Evolutionary conservation across 2,797 vertebrate genomes (phyloP), one percentile per base, ranked within the genome.

Genomic region (Iguana delicatissima): DNA sequence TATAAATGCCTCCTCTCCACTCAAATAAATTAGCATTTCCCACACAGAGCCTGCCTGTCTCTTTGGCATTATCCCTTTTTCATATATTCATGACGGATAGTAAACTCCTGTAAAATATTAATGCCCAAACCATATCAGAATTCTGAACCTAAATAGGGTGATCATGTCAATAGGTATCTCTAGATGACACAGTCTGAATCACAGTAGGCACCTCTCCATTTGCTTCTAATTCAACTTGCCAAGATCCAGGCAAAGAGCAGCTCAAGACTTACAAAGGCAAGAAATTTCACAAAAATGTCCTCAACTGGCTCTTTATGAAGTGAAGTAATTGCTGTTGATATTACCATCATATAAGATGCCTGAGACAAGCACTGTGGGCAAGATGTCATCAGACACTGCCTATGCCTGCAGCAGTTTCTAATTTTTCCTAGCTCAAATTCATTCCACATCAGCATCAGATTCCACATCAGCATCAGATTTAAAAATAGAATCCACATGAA

Each of bases 71-170:
- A 24, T 4, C 42, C 86, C 94, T 82, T 69, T 92, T 90, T 84
- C 73, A 91, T 22, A 89, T 77, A 86, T 18, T 20, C 29, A 55
- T 85, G 42, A 64, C 55, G 88, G 73, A 88, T 62, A 87, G 84
- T 57, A 90, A 92, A 50, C n/a, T 90, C 83, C 92, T 80, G 91
- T 93, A 88, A 95, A 92, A 86, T 74, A 91, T 52, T 80, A 88
- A 93, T 69, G 26, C 22, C 52, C 89, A 91, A 84, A 76, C 14
- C 2, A 57, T 67, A 80, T 86, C 67, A 4, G 22, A 93, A 86
- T 85, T 84, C 67, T 86, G 80, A 59, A 69, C 59, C 67, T 72
- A 80, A 85, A n/a, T 2, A 42, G 59, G 81, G 16, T 72, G 35
- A 84, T 32, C 76, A 69, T 82, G 12, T 73, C 87, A 32, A 42